Base-by-base conservation (phyloP, 2,888 invertebrate genomes). In the Lasioglossum lativentre region DNA sequence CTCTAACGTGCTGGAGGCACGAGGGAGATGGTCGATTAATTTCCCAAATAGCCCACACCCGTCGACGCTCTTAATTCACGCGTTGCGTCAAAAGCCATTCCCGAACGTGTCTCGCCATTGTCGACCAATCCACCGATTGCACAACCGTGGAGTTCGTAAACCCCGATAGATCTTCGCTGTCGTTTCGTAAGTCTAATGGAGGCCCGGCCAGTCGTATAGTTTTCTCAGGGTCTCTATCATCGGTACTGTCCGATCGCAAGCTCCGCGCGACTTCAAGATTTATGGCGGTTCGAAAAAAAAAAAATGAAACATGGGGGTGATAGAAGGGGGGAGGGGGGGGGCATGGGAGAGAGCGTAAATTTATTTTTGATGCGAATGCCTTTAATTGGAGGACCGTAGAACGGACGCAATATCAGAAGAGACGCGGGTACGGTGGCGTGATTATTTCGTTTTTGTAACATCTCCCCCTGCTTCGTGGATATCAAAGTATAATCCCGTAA, bases 401-500 rank as follows among this genome's bases (percentile, higher is more conserved):
- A 87, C 83, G 87, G 52, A 63, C 83, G 87, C 70, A 82, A 75
- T 83, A 87, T 82, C 83, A 70, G 71, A 6, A 3, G 80, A 68
- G 77, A 70, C 82, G 76, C 66, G 34, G 34, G 71, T 14, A 71
- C 68, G 68, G 75, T 75, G 72, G 59, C 73, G 66, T 82, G 83
- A 87, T 87, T 87, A 81, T 85, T 84, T 87, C 85, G 80, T 85
- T 85, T 83, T 82, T 78, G 80, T 83, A 76, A 80, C 82, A 84
- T 80, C 84, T 81, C 88, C 76, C 63, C 79, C 52, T 75, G 86
- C 80, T 86, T 87, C 91, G 88, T 90, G 90, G 85, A 86, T 90
- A 90, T 91, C 91, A 89, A 91, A 89, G 88, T 88, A 77, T 90
- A 90, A 90, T 90, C 91, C 88, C 87, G 90, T 85, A 90, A 91